Conservation (phyloP, 2,113 vertebrate genomes). For the Henicopernis longicauda region DNA sequence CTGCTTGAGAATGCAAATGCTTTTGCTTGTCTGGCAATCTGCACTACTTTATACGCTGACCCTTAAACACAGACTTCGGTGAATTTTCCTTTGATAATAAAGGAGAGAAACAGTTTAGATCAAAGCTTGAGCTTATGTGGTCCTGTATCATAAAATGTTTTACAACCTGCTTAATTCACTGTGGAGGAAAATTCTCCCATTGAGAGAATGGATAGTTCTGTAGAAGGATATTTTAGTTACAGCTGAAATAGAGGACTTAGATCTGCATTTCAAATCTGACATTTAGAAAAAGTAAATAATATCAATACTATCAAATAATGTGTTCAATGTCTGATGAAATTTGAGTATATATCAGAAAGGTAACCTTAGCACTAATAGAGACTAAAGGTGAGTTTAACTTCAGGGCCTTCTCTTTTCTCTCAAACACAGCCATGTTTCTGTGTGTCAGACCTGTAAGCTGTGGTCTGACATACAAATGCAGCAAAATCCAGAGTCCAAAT, state of each 20-base stretch:
- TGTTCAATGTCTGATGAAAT: not conserved
- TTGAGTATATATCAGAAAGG: not conserved
- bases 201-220: not conserved
- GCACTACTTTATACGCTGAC: not conserved
- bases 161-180: not conserved
- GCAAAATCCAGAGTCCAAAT: not conserved
- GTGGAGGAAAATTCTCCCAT: not conserved
- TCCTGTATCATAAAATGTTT: not conserved
- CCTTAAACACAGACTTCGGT: not conserved
- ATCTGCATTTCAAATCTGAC: not conserved
- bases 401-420: not conserved
- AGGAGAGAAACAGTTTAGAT: not conserved
- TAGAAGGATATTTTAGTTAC: not conserved
- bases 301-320: not conserved
- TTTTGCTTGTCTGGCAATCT: not conserved
- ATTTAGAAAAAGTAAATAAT: not conserved
- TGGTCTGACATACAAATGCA: not conserved
- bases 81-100: not conserved
- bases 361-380: not conserved
- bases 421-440: not conserved
- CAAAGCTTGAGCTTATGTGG: not conserved
- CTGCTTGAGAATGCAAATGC: not conserved
- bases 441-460: not conserved
- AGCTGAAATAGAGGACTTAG: not conserved
- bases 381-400: not conserved